phyloP scores from a whole-genome alignment of 2,113 vertebrate species.

The Bos javanicus region DNA sequence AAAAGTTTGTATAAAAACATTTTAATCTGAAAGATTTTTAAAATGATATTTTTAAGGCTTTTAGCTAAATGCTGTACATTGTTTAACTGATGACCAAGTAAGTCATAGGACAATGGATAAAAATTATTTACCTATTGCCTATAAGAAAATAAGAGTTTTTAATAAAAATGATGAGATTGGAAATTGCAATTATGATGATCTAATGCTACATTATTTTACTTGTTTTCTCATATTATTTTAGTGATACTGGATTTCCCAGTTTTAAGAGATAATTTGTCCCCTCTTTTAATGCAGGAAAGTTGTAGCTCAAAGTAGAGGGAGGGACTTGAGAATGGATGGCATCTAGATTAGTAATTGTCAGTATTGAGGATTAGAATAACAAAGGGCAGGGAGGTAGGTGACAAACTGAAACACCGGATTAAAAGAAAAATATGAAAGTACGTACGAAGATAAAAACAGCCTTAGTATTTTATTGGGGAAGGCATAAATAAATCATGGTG shows the following conservation, averaged over 20 bases:
- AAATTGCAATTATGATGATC: neutral
- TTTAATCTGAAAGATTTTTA: neutral
- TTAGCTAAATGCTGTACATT: neutral
- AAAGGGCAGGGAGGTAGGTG: neutral
- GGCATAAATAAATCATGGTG: neutral
- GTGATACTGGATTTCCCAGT: neutral
- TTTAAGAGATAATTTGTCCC: neutral
- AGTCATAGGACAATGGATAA: neutral
- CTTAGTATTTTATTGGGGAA: neutral
- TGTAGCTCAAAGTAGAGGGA: neutral
- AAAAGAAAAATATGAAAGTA: neutral
- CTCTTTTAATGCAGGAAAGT: neutral
- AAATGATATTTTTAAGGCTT: neutral
- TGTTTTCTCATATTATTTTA: neutral
- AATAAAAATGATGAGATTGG: constrained; percentile 2
- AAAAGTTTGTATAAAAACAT: neutral
- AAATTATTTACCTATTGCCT: neutral
- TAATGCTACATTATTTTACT: constrained; percentile 18
- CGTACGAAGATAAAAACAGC: neutral
- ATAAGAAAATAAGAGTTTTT: neutral
- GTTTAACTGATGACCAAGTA: neutral
- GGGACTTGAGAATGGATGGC: neutral
- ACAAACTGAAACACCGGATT: neutral
- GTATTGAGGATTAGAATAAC: neutral
- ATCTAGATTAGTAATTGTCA: neutral